Conservation (phyloP, 37 sponge, comb jelly and placozoan species). For the Axinella damicornis region DNA sequence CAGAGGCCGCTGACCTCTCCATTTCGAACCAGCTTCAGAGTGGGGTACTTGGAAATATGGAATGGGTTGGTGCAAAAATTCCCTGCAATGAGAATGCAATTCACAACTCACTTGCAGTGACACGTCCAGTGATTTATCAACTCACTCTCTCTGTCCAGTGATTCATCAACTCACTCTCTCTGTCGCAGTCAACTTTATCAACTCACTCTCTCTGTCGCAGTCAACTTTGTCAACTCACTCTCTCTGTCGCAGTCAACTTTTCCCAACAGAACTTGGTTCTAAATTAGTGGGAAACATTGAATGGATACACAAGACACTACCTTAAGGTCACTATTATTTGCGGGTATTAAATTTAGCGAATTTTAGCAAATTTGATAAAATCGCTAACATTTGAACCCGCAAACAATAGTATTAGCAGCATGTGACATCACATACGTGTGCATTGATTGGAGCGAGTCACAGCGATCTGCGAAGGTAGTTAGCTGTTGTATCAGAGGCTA, state of each 20-base stretch:
- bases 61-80: constrained; percentile 58
- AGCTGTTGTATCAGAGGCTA: too few relatives aligned
- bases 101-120: too few relatives aligned
- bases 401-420: too few relatives aligned
- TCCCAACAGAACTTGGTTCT: constrained; percentile 69
- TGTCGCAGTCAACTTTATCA: neutral
- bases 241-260: constrained; percentile 76
- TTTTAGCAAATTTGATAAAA: too few relatives aligned
- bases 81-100: constrained; percentile 7
- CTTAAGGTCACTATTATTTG: too few relatives aligned
- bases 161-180: neutral
- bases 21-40: constrained; percentile 89
- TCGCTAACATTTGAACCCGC: too few relatives aligned
- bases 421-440: too few relatives aligned
- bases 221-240: constrained; percentile 52
- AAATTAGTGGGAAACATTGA: neutral
- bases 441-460: too few relatives aligned
- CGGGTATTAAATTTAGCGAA: too few relatives aligned
- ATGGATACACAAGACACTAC: neutral
- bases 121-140: neutral
- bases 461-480: too few relatives aligned
- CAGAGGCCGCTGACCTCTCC: constrained; percentile 76
- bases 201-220: constrained; percentile 51
- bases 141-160: neutral
- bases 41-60: constrained; percentile 95